These are phyloP conservation scores for Agrypnus murinus DNA, from an alignment of 2,888 invertebrate genomes.

Conservation along the genomic window DNA sequence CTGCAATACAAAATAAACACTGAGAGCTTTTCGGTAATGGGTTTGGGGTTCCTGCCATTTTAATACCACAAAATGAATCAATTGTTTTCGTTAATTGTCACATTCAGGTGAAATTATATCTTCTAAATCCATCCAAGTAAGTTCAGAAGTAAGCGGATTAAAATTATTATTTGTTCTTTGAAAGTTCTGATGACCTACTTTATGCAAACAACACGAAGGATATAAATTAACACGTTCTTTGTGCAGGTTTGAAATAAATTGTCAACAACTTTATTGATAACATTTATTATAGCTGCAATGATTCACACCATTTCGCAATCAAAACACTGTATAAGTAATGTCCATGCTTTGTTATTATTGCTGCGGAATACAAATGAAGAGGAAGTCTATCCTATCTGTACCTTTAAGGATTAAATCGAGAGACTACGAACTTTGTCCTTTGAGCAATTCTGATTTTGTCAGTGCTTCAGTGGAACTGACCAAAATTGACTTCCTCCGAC, in stretches of 20 bases:
- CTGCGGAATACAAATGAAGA: conserved; percentile 26
- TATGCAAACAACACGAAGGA: conserved; percentile 9
- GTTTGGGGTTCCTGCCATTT: conserved; percentile 14
- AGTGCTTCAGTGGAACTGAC: conserved; percentile 36
- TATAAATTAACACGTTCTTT: conserved; percentile 28
- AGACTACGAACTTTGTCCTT: conserved; percentile 31
- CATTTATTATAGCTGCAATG: conserved; percentile 15
- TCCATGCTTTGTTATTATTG: no score
- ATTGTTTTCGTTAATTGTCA: conserved; percentile 33
- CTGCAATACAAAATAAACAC: conserved; percentile 31
- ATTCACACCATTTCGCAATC: conserved; percentile 17
- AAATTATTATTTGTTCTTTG: not conserved
- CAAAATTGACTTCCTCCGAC: conserved; percentile 45
- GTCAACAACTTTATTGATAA: conserved; percentile 28
- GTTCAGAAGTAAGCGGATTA: conserved; percentile 6
- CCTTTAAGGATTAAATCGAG: no score
- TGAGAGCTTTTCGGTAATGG: conserved; percentile 30
- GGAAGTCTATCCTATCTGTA: no score
- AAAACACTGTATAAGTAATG: no score
- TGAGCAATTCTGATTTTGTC: conserved; percentile 30
- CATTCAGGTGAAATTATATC: conserved; percentile 12
- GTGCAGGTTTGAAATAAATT: conserved; percentile 22
- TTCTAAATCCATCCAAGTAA: conserved; percentile 14
- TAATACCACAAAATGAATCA: conserved; percentile 27
- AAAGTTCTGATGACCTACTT: conserved; percentile 11